Evolutionary conservation across 2,113 vertebrate genomes (phyloP), one percentile per base, ranked within the genome.

Genomic region (Antechinus flavipes): DNA sequence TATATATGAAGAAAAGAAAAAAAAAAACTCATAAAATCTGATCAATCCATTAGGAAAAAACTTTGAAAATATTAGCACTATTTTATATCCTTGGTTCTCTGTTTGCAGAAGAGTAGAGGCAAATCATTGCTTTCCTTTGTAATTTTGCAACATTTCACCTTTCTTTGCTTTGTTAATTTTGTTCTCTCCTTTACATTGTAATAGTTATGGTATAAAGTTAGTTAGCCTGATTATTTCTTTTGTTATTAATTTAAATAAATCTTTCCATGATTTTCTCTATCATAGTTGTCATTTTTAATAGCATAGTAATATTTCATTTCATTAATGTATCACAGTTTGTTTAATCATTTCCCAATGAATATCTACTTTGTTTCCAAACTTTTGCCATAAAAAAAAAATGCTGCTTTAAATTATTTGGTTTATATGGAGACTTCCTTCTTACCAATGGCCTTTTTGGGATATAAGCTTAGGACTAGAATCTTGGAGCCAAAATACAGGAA

Each of bases 321-420:
- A 91, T 58, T 95, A 93, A 95, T 89, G 27, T 54, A 12, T 46
- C n/a, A 61, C 46, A 61, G 16, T 42, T 42, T 61, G 92, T 95
- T 91, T 96, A 96, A 76, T 22, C 91, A 16, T 49, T 42, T 3
- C 42, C 89, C 91, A 56, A 58, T 95, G 4, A 16, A 53, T 92
- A 94, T 93, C 94, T 92, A 55, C 47, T 11, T 54, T 92, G 23
- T 93, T 97, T 93, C 90, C 56, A 54, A 89, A 93, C 94, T 92
- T 93, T 52, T 27, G 93, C 16, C 46, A 53, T 23, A 50, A 93
- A n/a, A 91, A 92, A 47, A 93, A 95, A 96, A 96, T 95, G 52
- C 9, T 96, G 23, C 96, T 95, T 96, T 97, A 95, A 97, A 96
- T 97, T 95, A 95, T 93, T 96, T 91, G 91, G 96, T 95, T 92